phyloP scores from a whole-genome alignment of 1,140 invertebrate genomes.

The Ceratitis capitata region DNA sequence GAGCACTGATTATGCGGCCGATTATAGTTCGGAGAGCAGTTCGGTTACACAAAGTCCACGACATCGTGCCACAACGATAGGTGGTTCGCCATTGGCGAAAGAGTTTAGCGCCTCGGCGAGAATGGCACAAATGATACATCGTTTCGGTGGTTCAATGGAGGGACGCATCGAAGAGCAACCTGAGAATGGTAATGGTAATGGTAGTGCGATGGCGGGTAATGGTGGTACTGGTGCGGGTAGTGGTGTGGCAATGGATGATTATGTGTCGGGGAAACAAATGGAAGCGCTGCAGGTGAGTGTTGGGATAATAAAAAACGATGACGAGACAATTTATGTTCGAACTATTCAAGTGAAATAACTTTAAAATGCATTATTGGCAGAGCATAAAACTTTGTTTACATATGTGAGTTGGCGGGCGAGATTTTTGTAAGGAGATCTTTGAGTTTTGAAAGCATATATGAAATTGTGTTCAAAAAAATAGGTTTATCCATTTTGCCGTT shows the following conservation, averaged over 20 bases:
- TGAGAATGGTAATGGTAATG: conserved; percentile 50
- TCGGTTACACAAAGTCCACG: conserved; percentile 76
- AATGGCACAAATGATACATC: conserved; percentile 61
- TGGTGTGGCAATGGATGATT: conserved; percentile 1
- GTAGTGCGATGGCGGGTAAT: conserved; percentile 38
- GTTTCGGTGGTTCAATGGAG: conserved; percentile 64
- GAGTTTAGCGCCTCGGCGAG: conserved; percentile 61
- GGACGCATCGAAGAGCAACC: conserved; percentile 63
- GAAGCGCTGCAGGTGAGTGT: conserved; percentile 53
- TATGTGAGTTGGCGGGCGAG: too few species aligned
- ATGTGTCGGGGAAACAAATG: conserved; percentile 45
- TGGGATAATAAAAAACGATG: too few species aligned
- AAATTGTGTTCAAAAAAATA: too few species aligned
- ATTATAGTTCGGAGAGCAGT: conserved; percentile 78
- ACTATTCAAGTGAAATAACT: too few species aligned
- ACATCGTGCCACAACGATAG: conserved; percentile 66
- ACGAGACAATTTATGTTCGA: too few species aligned
- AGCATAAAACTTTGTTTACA: too few species aligned
- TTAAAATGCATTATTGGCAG: too few species aligned
- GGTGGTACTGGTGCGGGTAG: conserved; percentile 36
- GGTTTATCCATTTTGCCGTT: too few species aligned
- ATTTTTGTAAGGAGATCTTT: too few species aligned
- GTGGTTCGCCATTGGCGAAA: conserved; percentile 55
- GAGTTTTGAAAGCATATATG: too few species aligned
- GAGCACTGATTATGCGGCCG: conserved; percentile 77